A percentile compares a stretch with the other conserved stretches of the same genome.
Evolutionary conservation across 2,888 invertebrate species (phyloP).

Genomic region (Toxonevra muliebris): DNA sequence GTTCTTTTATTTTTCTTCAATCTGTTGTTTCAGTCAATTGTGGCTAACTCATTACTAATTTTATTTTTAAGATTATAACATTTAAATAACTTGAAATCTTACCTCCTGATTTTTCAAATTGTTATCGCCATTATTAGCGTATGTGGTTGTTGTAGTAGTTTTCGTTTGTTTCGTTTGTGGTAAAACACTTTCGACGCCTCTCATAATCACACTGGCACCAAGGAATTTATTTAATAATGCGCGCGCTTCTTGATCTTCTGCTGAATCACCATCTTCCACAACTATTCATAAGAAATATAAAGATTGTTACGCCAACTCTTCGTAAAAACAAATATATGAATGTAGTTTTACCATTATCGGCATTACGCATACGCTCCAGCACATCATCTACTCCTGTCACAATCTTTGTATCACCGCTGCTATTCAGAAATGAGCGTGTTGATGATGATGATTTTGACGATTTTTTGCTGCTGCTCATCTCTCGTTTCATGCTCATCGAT

Average conservation of each 20-base stretch:
- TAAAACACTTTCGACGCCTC: slow-evolving; percentile 73
- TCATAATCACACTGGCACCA: slow-evolving; percentile 82
- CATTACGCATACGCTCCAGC: slow-evolving; percentile 80
- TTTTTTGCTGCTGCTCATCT: slow-evolving; percentile 39
- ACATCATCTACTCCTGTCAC: slow-evolving; percentile 81
- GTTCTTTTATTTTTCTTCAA: no score
- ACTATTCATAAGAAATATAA: slow-evolving; percentile 61
- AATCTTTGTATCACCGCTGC: slow-evolving; percentile 70
- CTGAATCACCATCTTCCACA: slow-evolving; percentile 72
- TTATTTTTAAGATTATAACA: no score
- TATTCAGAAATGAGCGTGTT: slow-evolving; percentile 75
- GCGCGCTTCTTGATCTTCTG: slow-evolving; percentile 77
- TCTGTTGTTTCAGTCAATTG: no score
- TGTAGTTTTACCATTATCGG: slow-evolving; percentile 70
- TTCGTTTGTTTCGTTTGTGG: slow-evolving; percentile 50
- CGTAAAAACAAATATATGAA: background rate
- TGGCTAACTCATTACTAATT: no score
- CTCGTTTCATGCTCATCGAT: slow-evolving; percentile 44
- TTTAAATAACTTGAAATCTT: slow-evolving; percentile 36
- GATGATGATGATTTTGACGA: slow-evolving; percentile 44
- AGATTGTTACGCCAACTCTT: no score
- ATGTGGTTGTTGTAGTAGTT: slow-evolving; percentile 44
- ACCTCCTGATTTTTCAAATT: slow-evolving; percentile 57
- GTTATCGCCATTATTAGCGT: slow-evolving; percentile 36
- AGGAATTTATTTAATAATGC: slow-evolving; percentile 84